A percentile compares a stretch with the other conserved stretches of the same genome.
These are phyloP conservation scores for Colletes collaris DNA, from an alignment of 2,888 invertebrate genomes.

Conservation along the genomic window DNA sequence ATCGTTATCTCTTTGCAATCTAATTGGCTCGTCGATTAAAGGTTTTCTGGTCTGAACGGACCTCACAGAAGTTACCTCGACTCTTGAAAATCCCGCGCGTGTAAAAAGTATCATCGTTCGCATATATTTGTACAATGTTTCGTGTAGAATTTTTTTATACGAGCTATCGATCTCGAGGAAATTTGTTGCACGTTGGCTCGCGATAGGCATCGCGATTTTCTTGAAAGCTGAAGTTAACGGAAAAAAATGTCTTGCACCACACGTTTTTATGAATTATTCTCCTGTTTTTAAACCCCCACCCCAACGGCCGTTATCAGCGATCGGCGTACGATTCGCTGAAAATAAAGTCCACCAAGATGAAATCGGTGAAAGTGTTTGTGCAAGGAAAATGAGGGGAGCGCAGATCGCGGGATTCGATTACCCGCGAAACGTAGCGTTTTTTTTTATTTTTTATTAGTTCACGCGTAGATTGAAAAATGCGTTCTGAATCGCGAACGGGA, in stretches of 20 bases:
- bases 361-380: constrained; percentile 44
- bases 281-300: not conserved
- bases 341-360: constrained; percentile 20
- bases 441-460: constrained; percentile 4
- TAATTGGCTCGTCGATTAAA: not conserved
- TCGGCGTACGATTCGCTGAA: not conserved
- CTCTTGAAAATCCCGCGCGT: too few relatives aligned
- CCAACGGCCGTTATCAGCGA: constrained; percentile 19
- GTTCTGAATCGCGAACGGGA: not conserved
- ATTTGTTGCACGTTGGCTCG: too few relatives aligned
- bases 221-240: too few relatives aligned
- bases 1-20: constrained; percentile 3
- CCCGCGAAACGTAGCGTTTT: not conserved
- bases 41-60: too few relatives aligned
- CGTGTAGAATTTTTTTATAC: too few relatives aligned
- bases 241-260: too few relatives aligned
- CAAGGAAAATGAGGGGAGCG: constrained; percentile 32
- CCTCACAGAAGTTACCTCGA: too few relatives aligned
- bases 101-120: too few relatives aligned
- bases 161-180: too few relatives aligned
- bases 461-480: not conserved
- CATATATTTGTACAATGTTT: too few relatives aligned
- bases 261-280: not conserved
- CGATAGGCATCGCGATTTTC: too few relatives aligned
- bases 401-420: constrained; percentile 39